Base-by-base conservation (phyloP, 2,797 vertebrate species). In the Amazona ochrocephala region DNA sequence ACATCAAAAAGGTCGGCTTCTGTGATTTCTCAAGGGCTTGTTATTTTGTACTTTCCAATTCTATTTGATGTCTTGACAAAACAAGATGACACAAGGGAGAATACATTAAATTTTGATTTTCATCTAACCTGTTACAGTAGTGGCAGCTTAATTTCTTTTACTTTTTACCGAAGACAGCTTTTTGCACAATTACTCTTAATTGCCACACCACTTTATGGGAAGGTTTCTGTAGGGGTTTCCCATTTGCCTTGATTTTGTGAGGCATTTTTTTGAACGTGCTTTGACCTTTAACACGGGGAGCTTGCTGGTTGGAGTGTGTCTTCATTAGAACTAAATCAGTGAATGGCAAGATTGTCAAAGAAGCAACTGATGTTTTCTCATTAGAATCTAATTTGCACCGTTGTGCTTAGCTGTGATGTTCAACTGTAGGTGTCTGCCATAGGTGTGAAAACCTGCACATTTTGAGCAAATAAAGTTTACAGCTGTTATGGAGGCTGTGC, bases 51-150 rank as follows among this genome's bases (percentile, higher is more conserved):
- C 98, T 99, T 98, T 98, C 98, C 97, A 97, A 99, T 99, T 99
- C 98, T 98, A 98, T 99, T 99, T 99, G 98, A 99, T 99, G 98
- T 98, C 98, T 98, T 98, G 98, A 98, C 98, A 99, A 99, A 99
- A 99, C 98, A 99, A 98, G 98, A 98, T 97, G 98, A 99, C 98
- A 98, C 98, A 97, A 92, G 98, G 98, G 98, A 99, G 98, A 98
- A 97, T 97, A 98, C 98, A 99, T 99, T 98, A 99, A 99, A 99
- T 98, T 99, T 98, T 98, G 97, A 98, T 97, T 98, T 96, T 98
- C 90, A 97, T 98, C 96, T 97, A 97, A 98, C 98, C 98, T 98
- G 98, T 98, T 98, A 98, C 96, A 98, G 96, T 95, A 92, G 97
- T 95, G 97, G 97, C 97, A 97, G 97, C 98, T 98, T 98, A 98